These are phyloP conservation scores for Acronicta aceris DNA, from an alignment of 2,888 invertebrate species.

Conservation along the genomic window DNA sequence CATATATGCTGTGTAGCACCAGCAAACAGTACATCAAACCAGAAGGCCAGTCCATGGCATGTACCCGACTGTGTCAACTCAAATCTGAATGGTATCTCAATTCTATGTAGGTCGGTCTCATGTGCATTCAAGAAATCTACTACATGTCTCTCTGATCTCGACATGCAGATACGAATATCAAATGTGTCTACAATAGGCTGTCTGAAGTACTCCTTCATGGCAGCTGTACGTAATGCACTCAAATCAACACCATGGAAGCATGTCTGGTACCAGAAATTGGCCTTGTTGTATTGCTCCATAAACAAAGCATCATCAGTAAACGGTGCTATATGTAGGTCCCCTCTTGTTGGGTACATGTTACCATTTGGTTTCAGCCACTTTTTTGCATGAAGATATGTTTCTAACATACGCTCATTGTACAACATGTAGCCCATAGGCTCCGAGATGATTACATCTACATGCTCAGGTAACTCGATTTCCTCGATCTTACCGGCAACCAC, in stretches of 20 bases:
- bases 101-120: conserved; percentile 98
- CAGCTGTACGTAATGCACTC: conserved; percentile 96
- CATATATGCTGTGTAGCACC: conserved; percentile 97
- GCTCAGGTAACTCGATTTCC: conserved; percentile 98
- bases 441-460: conserved; percentile 98
- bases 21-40: conserved; percentile 99
- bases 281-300: conserved; percentile 99
- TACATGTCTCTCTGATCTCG: conserved; percentile 97
- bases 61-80: conserved; percentile 97
- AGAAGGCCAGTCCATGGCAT: conserved; percentile 99
- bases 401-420: conserved; percentile 99
- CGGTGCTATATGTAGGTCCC: conserved; percentile 98
- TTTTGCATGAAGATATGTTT: conserved; percentile 99
- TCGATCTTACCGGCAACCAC: conserved; percentile 99
- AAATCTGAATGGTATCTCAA: conserved; percentile 98
- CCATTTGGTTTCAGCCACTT: conserved; percentile 98
- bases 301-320: conserved; percentile 99
- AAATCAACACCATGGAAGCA: conserved; percentile 99
- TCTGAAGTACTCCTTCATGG: conserved; percentile 98
- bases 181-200: conserved; percentile 99
- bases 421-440: conserved; percentile 99
- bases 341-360: conserved; percentile 99
- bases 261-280: conserved; percentile 99
- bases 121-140: conserved; percentile 97
- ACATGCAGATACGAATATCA: conserved; percentile 98